These are phyloP conservation scores for Chymomyza fuscimana DNA, from an alignment of 2,888 invertebrate species.

Conservation along the genomic window DNA sequence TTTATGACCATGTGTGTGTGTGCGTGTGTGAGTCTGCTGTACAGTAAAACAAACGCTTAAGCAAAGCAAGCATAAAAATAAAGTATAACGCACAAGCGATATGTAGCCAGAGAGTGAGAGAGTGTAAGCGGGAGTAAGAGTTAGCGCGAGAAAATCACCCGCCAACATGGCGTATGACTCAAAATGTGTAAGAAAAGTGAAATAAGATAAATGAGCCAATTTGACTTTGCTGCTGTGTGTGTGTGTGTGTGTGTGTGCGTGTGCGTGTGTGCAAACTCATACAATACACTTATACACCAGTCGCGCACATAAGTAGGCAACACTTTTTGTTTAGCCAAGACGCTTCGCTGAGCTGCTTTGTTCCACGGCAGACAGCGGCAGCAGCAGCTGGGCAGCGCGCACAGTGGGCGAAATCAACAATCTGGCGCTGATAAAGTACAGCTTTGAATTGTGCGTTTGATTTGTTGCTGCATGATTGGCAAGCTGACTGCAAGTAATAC, in stretches of 20 bases:
- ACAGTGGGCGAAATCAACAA: too few species aligned
- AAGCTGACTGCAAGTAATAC: too few species aligned
- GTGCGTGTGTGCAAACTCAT: background rate
- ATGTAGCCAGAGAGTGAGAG: background rate
- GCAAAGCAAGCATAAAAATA: conserved; percentile 14
- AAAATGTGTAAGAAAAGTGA: conserved; percentile 53
- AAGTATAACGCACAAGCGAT: background rate
- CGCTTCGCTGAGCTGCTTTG: too few species aligned
- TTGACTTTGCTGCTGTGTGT: conserved; percentile 38
- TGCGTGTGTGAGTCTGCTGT: conserved; percentile 28
- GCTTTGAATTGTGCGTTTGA: too few species aligned
- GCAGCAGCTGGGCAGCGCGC: too few species aligned
- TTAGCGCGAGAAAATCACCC: background rate
- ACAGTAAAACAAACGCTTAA: conserved; percentile 13
- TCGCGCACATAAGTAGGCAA: conserved; percentile 5
- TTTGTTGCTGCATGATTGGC: too few species aligned
- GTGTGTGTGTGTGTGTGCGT: conserved; percentile 11
- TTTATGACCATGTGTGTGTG: conserved; percentile 25
- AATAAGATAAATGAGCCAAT: conserved; percentile 66
- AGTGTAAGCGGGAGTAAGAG: background rate
- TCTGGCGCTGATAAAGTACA: too few species aligned
- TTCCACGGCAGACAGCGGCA: too few species aligned
- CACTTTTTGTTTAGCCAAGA: background rate
- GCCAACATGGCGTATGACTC: conserved; percentile 24
- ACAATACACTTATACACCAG: background rate